phyloP scores from a whole-genome alignment of 2,888 invertebrate genomes.

The Nomada lathburiana region DNA sequence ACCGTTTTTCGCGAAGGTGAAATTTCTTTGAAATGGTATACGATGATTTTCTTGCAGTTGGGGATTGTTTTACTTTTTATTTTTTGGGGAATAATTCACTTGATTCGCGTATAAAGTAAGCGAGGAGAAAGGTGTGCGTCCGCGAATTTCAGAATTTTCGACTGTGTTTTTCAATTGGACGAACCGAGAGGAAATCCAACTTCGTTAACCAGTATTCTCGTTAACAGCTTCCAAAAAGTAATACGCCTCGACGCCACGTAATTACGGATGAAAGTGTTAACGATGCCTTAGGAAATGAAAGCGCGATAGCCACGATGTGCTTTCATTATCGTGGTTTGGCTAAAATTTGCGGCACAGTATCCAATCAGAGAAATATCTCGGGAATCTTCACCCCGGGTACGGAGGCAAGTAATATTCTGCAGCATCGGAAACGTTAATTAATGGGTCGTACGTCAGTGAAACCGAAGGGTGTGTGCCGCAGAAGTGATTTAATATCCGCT shows the following conservation, averaged over 20 bases:
- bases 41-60: no score
- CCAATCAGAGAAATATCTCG: constrained; percentile 57
- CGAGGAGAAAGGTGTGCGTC: no score
- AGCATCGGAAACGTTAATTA: constrained; percentile 78
- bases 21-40: no score
- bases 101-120: no score
- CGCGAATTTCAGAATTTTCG: no score
- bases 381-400: constrained; percentile 40
- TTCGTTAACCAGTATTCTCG: no score
- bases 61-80: no score
- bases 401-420: constrained; percentile 65
- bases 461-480: constrained; percentile 64
- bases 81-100: no score
- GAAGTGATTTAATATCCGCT: constrained; percentile 79
- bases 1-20: no score
- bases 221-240: no score
- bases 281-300: background rate
- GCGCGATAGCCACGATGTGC: background rate
- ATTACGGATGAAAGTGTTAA: background rate
- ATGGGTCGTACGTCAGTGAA: constrained; percentile 75
- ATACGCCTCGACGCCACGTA: background rate
- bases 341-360: constrained; percentile 26
- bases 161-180: no score
- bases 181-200: no score
- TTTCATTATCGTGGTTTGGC: background rate